Evolutionary conservation across 2,797 vertebrate species (phyloP).

Genomic region (Setipinna tenuifilis): DNA sequence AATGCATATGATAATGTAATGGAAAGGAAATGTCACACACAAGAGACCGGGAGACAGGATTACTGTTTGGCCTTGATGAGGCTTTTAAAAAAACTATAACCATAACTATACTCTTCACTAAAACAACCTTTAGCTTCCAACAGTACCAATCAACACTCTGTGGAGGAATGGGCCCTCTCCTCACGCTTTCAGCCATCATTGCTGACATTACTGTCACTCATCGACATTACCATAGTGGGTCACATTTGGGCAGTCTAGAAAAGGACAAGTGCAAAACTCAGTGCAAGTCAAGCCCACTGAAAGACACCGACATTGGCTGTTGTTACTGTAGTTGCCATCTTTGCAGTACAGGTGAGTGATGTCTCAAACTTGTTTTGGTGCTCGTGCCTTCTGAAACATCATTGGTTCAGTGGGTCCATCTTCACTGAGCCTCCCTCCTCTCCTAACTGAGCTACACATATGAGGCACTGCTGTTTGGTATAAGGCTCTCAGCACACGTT

Average conservation of each 20-base stretch:
- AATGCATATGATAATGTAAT: too few species aligned
- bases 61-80: constrained; percentile 13
- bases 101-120: too few species aligned
- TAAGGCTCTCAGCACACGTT: constrained; percentile 29
- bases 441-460: constrained; percentile 21
- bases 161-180: too few species aligned
- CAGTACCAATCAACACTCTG: neutral
- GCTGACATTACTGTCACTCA: constrained; percentile 31
- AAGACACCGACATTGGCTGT: too few species aligned
- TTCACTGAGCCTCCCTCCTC: too few species aligned
- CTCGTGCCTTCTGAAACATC: constrained; percentile 28
- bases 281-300: too few species aligned
- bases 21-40: neutral
- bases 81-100: constrained; percentile 27
- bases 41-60: constrained; percentile 18
- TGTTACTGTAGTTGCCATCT: constrained; percentile 26
- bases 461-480: constrained; percentile 21
- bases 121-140: constrained; percentile 19
- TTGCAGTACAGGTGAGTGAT: constrained; percentile 42
- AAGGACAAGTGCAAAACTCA: constrained; percentile 26
- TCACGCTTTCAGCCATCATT: too few species aligned
- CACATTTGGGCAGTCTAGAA: constrained; percentile 28
- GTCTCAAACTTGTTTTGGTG: constrained; percentile 36
- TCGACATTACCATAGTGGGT: constrained; percentile 39
- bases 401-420: too few species aligned